These are phyloP conservation scores for Aphidius colemani DNA, from an alignment of 2,888 invertebrate genomes.

Conservation along the genomic window DNA sequence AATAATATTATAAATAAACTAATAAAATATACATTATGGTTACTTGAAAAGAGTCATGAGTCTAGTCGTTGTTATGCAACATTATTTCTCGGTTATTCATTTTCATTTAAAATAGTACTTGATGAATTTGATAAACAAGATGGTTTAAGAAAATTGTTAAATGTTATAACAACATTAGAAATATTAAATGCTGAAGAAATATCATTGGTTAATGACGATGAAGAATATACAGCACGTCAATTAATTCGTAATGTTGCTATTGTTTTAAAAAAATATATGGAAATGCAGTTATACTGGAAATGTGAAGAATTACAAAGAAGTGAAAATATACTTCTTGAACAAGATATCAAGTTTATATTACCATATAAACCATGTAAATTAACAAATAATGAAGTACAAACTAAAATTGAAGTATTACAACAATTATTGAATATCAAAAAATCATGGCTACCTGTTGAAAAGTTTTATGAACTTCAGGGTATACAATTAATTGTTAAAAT, in stretches of 20 bases:
- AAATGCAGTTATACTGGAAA: constrained; percentile 83
- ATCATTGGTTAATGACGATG: constrained; percentile 75
- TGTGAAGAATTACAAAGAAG: constrained; percentile 72
- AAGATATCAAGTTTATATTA: constrained; percentile 54
- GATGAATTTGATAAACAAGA: constrained; percentile 94
- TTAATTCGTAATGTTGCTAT: constrained; percentile 89
- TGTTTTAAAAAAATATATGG: constrained; percentile 86
- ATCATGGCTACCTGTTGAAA: constrained; percentile 87
- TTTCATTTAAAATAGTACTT: constrained; percentile 89
- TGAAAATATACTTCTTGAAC: constrained; percentile 60
- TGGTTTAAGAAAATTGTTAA: constrained; percentile 92
- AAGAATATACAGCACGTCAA: constrained; percentile 87
- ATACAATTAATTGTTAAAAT: constrained; percentile 81
- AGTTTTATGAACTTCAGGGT: constrained; percentile 82
- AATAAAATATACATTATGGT: constrained; percentile 91
- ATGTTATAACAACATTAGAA: constrained; percentile 89
- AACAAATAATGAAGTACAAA: constrained; percentile 76
- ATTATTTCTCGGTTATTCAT: constrained; percentile 96
- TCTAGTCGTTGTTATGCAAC: constrained; percentile 97
- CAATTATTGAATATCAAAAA: constrained; percentile 75
- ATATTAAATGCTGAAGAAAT: constrained; percentile 76
- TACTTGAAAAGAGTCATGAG: constrained; percentile 94
- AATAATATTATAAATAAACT: constrained; percentile 76
- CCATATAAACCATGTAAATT: constrained; percentile 65
- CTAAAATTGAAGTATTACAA: constrained; percentile 83